phyloP scores from a whole-genome alignment of 2,888 invertebrate genomes.

The Atrina japonica region DNA sequence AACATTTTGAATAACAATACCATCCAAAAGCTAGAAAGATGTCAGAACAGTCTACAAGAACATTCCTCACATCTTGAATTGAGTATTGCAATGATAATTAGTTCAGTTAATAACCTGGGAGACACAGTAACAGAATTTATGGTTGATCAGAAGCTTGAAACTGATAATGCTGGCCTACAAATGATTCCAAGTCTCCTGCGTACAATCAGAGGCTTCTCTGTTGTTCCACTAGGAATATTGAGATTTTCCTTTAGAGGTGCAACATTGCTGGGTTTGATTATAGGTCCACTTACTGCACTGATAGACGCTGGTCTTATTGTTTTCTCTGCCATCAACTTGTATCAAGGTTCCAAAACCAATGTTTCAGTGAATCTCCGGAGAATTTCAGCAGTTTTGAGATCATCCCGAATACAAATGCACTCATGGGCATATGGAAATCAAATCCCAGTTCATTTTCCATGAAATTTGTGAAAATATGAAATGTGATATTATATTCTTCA shows the following conservation, averaged over 20 bases:
- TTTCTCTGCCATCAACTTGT: slow-evolving; percentile 14
- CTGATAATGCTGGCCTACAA: slow-evolving; percentile 11
- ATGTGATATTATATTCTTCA: no score
- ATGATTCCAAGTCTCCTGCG: slow-evolving; percentile 23
- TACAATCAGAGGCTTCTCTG: slow-evolving; percentile 13
- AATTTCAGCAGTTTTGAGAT: slow-evolving; percentile 15
- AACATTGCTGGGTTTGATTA: slow-evolving; percentile 14
- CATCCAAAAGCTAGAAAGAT: slow-evolving; percentile 2
- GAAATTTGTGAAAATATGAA: no score
- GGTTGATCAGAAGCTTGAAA: slow-evolving; percentile 11
- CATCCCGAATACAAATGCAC: slow-evolving; percentile 30
- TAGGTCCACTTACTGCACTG: slow-evolving; percentile 19
- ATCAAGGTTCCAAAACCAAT: slow-evolving; percentile 14
- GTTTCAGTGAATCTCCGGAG: slow-evolving; percentile 23
- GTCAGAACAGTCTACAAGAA: slow-evolving; percentile 2
- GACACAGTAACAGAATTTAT: neutral
- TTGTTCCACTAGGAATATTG: slow-evolving; percentile 26
- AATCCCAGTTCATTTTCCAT: no score
- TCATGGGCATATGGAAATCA: slow-evolving; percentile 34
- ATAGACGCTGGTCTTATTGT: slow-evolving; percentile 18
- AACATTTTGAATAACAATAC: slow-evolving; percentile 18
- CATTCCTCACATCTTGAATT: slow-evolving; percentile 3
- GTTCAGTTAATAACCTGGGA: slow-evolving; percentile 2
- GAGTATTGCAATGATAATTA: neutral
- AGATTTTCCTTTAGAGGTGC: slow-evolving; percentile 21